Conservation (phyloP, 2,113 vertebrate genomes). For the Lophura nycthemera region DNA sequence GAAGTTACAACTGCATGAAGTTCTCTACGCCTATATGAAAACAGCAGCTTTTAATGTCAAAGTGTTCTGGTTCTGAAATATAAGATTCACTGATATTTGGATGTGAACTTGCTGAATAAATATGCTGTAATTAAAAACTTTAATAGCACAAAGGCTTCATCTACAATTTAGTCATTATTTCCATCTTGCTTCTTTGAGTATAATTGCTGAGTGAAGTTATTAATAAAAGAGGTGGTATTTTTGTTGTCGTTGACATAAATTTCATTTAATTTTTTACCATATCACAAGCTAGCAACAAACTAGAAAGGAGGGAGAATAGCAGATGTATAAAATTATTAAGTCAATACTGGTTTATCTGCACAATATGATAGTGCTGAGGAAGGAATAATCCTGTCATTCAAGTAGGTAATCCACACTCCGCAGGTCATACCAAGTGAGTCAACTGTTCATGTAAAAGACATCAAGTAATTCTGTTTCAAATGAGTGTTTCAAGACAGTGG, state of each 20-base stretch:
- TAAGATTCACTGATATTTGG: not conserved
- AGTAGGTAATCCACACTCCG: not conserved
- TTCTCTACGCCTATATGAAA: not conserved
- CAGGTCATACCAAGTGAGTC: not conserved
- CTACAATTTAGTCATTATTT: not conserved
- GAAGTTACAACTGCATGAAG: accelerated
- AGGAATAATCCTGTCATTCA: not conserved
- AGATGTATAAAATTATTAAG: not conserved
- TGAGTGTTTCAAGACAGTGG: not conserved
- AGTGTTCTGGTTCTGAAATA: not conserved
- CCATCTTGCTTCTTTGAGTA: not conserved
- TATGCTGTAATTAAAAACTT: accelerated
- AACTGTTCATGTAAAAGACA: not conserved
- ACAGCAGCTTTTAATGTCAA: not conserved
- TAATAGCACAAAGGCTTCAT: not conserved
- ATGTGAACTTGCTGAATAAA: not conserved
- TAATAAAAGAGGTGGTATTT: no score
- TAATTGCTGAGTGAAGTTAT: not conserved
- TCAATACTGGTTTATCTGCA: not conserved
- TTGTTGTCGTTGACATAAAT: not conserved
- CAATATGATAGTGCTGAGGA: not conserved
- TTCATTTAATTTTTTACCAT: not conserved
- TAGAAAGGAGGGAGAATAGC: not conserved
- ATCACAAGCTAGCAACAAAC: not conserved
- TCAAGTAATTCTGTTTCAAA: not conserved